These are phyloP conservation scores for Ctenoplectra terminalis DNA, from an alignment of 1,140 invertebrate species.

Conservation along the genomic window DNA sequence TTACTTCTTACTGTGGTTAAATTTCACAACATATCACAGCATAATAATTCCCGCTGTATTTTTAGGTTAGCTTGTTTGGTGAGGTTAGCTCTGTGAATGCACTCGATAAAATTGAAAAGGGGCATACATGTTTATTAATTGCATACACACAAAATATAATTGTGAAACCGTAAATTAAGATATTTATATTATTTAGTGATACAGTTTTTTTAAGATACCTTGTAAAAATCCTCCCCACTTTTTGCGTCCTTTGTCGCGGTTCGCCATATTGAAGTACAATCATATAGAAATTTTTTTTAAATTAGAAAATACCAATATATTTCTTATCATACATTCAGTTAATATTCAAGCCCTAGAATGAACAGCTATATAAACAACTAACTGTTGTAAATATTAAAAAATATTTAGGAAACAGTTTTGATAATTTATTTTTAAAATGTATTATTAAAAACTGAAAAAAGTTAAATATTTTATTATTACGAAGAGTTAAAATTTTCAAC, in stretches of 20 bases:
- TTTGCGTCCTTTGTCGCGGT: slow-evolving; percentile 84
- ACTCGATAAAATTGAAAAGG: background rate
- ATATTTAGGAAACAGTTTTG: background rate
- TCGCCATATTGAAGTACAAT: slow-evolving; percentile 82
- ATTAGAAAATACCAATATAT: slow-evolving; percentile 17
- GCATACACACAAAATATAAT: slow-evolving; percentile 23
- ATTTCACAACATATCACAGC: slow-evolving; percentile 63
- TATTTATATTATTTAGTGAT: slow-evolving; percentile 29
- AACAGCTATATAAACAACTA: background rate
- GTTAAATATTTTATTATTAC: background rate
- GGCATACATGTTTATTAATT: slow-evolving; percentile 26
- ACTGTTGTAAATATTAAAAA: background rate
- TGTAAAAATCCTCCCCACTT: slow-evolving; percentile 83
- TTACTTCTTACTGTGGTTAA: slow-evolving; percentile 45
- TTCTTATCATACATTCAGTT: background rate
- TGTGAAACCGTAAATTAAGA: slow-evolving; percentile 19
- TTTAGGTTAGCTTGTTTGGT: slow-evolving; percentile 78
- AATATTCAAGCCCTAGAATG: background rate
- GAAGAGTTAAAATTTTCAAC: background rate
- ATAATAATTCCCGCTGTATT: slow-evolving; percentile 61
- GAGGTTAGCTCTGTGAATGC: slow-evolving; percentile 71
- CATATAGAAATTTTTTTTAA: slow-evolving; percentile 69
- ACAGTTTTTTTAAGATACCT: slow-evolving; percentile 74
- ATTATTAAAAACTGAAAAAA: background rate
- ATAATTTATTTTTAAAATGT: background rate